Base-by-base conservation (phyloP, 1,140 invertebrate genomes). In the Centruroides sculpturatus region DNA sequence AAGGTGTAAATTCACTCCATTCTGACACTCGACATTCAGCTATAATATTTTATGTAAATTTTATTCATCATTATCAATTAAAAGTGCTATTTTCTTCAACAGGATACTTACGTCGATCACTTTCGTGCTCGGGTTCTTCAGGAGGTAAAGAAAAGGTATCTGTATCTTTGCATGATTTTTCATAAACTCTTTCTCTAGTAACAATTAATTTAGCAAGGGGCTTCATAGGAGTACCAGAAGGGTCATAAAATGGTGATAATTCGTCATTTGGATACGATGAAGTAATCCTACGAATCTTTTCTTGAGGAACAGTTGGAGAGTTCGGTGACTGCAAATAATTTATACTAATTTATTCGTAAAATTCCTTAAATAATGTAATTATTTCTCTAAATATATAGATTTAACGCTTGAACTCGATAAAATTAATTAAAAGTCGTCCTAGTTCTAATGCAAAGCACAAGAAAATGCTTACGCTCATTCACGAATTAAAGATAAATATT, bases 1-100 rank as follows among this genome's bases (percentile, higher is more conserved):
- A 80, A 6, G 75, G 70, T 3, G 76, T 75, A 74, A 77, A 81
- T 11, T 74, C 71, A 35, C 76, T 75, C 80, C 80, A 81, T 4
- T 74, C 70, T 9, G 76, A 75, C 36, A 78, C 72, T 4, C 71
- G 67, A 67, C 80, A 81, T 64, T 78, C 67, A 47, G 55, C 66
- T 60, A 57, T 12, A 55, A 60, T 23, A 41, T 41, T 6, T 41
- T 8, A 41, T 41, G 5, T 41, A 41, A 6, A 41, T 5, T 8
- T 41, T 41, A 41, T 41, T 41, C 3, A 41, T 41, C 8, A 41
- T 41, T 41, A 41, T 23, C 1, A 41, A 41, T 3, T 41, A 41
- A 6, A 41, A 8, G 1, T 41, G 8, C 8, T 41, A 41, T 8
- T 41, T 5, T 41, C 5, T 6, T 41, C 41, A 8, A 6, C 5